Conservation (phyloP, 64 coral and sea anemone genomes). For the Anthopleura sola region DNA sequence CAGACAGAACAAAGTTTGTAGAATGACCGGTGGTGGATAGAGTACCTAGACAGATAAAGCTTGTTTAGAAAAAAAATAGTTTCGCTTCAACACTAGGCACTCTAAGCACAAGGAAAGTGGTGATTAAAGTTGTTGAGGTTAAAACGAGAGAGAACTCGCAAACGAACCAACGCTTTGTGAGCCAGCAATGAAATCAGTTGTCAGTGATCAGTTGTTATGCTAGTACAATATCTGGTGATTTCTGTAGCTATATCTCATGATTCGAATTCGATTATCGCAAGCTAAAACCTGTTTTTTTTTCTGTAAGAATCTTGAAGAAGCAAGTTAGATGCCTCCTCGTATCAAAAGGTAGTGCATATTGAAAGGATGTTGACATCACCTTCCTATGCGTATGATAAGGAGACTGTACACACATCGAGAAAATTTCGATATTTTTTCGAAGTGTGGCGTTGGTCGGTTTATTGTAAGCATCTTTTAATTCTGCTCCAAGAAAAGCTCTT, state of each 20-base stretch:
- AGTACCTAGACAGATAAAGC: constrained; percentile 57
- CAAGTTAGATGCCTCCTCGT: too few species aligned
- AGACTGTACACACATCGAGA: background rate
- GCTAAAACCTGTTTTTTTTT: background rate
- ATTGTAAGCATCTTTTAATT: background rate
- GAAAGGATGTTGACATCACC: too few species aligned
- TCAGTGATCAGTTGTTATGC: too few species aligned
- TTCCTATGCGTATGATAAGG: background rate
- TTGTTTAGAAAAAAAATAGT: background rate
- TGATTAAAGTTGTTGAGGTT: too few species aligned
- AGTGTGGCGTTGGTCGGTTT: background rate
- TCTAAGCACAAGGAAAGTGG: background rate
- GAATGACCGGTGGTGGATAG: constrained; percentile 96
- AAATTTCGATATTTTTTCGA: background rate
- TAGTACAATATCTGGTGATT: too few species aligned
- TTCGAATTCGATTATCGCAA: background rate
- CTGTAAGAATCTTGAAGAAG: background rate
- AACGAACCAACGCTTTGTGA: background rate
- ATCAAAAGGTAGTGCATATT: too few species aligned
- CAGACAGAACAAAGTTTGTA: constrained; percentile 92
- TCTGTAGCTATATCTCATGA: background rate
- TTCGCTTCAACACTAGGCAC: background rate
- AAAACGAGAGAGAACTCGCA: background rate
- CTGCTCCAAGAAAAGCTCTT: background rate
- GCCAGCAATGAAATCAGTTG: background rate